These are phyloP conservation scores for Drosophila leonis DNA, from an alignment of 2,888 invertebrate species.

Conservation along the genomic window DNA sequence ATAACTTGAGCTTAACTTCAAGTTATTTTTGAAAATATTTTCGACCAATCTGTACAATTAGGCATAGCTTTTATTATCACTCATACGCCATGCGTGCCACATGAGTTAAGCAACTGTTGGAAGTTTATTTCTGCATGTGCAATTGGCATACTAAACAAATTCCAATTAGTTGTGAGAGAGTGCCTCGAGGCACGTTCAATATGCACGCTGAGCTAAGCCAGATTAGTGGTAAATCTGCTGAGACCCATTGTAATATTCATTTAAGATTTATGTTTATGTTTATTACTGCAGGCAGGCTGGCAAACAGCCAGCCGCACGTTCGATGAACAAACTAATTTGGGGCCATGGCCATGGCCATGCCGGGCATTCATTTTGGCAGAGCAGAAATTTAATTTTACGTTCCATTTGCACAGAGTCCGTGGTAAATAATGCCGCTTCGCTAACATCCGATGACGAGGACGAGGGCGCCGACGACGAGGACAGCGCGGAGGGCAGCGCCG, in stretches of 20 bases:
- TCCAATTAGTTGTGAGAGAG: constrained; percentile 1
- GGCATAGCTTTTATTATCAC: constrained; percentile 52
- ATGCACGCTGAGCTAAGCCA: constrained; percentile 23
- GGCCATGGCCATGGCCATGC: constrained; percentile 14
- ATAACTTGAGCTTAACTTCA: constrained; percentile 2
- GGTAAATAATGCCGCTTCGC: constrained; percentile 87
- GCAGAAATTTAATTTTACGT: constrained; percentile 49
- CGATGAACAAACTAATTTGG: constrained; percentile 38
- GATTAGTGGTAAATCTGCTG: constrained; percentile 39
- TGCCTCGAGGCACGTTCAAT: constrained; percentile 20
- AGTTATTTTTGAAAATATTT: constrained; percentile 11
- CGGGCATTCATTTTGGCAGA: constrained; percentile 2
- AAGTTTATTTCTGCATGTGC: constrained; percentile 3
- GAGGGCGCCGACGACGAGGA: constrained; percentile 90
- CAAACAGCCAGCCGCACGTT: constrained; percentile 17
- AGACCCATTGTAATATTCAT: constrained; percentile 37
- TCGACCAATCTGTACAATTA: constrained; percentile 43
- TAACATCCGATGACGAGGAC: constrained; percentile 91
- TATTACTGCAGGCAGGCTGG: constrained; percentile 15
- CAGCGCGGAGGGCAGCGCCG: constrained; percentile 91
- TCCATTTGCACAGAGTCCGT: constrained; percentile 84
- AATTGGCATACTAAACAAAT: background rate
- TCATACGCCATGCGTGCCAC: constrained; percentile 47
- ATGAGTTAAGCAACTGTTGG: constrained; percentile 12
- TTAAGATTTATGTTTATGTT: constrained; percentile 38